These are phyloP conservation scores for Rhynchotus rufescens DNA, from an alignment of 2,797 vertebrate genomes.

Conservation along the genomic window DNA sequence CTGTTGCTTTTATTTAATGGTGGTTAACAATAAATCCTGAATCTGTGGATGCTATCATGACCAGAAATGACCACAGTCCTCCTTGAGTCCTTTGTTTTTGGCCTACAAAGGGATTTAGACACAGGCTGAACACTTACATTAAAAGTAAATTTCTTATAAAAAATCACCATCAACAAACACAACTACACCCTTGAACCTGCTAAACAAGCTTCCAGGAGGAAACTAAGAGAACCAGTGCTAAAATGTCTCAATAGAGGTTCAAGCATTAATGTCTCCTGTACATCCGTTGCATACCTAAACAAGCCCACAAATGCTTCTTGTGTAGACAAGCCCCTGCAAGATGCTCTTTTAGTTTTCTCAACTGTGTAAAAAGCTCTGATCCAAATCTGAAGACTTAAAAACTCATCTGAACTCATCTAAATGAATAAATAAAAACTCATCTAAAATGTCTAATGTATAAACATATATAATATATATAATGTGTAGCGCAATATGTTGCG, in stretches of 20 bases:
- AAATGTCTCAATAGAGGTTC: not conserved
- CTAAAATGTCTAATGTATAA: not conserved
- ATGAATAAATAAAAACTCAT: no score
- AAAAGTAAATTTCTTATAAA: no score
- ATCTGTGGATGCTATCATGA: not conserved
- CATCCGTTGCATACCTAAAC: not conserved
- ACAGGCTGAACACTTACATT: no score
- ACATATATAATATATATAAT: not conserved
- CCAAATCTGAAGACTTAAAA: not conserved
- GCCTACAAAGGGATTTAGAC: not conserved
- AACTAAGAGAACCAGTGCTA: not conserved
- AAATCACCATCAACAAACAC: no score
- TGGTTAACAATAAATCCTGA: accelerated
- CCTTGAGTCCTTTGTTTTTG: not conserved
- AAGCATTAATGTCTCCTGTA: not conserved
- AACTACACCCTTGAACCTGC: not conserved
- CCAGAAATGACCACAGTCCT: not conserved
- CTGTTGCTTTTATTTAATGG: not conserved
- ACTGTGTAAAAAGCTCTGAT: not conserved
- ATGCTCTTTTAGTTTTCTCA: not conserved
- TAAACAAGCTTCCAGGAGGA: not conserved
- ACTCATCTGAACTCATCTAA: not conserved
- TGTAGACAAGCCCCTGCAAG: not conserved
- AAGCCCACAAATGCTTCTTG: not conserved
- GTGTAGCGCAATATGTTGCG: no score